Base-by-base conservation (phyloP, 2,797 vertebrate species). In the Odontamblyopus rebecca region DNA sequence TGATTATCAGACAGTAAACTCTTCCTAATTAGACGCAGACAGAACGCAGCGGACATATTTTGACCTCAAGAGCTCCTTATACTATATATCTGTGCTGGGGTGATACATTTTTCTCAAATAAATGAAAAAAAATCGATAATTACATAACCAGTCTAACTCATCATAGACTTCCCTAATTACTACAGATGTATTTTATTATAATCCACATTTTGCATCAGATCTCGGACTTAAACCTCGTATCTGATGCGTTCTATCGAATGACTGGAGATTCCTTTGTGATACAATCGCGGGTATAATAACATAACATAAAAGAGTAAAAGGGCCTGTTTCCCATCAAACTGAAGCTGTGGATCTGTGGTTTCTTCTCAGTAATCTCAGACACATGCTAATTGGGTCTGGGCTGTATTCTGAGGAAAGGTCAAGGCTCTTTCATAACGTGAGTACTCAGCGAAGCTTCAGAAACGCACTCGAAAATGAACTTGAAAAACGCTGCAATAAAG, bases 351-450 rank as follows among this genome's bases (percentile, higher is more conserved):
- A 38, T 66, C 60, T 18, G 23, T 53, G 51, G 50, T 67, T 59
- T 61, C 67, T 4, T 61, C 48, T 53, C 53, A 64, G 4, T 75
- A 71, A 78, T 73, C 70, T 53, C 12, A 67, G 61, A 60, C 54
- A 68, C 67, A 67, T 69, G 19, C 44, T 66, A 61, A 72, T 81
- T 54, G 67, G 38, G 57, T 72, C 69, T 71, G 16, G 35, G 16
- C 51, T 66, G 61, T 50, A 65, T 70, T 64, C 62, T 67, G 26
- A 66, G 68, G 65, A 71, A 69, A 72, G 44, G 59, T 73, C 32
- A 2, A 15, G 57, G 66, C 44, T 44, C 65, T 61, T 29, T 50
- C 38, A 77, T 57, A 18, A 72, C 29, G 35, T 64, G 71, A 62
- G 51, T 32, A 38, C 35, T 63, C 61, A 13, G 61, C n/a, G 61